Percentiles rank a stretch among this genome's conserved stretches.
phyloP scores from a whole-genome alignment of 2,113 vertebrate species.

The Ancistrus triradiatus region DNA sequence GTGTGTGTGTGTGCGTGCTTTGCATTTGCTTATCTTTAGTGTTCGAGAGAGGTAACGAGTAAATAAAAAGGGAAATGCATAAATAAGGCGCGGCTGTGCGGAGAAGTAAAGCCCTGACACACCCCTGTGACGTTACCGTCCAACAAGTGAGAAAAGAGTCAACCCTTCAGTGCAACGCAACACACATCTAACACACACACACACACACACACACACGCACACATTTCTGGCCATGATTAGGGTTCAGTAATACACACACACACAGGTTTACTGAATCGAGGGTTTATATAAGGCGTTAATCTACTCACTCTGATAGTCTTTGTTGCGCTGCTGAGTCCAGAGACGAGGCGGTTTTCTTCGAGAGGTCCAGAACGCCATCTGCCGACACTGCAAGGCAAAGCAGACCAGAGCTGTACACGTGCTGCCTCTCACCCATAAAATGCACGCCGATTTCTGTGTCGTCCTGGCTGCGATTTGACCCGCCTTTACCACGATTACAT shows the following conservation, averaged over 20 bases:
- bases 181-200: too few relatives aligned
- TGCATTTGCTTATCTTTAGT: constrained; percentile 66
- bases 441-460: too few relatives aligned
- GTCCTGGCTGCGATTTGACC: too few relatives aligned
- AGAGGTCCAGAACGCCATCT: constrained; percentile 97
- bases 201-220: background rate
- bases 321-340: constrained; percentile 60
- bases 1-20: constrained; percentile 74
- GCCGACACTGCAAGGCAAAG: constrained; percentile 45
- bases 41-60: constrained; percentile 56
- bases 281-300: background rate
- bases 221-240: constrained; percentile 1
- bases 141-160: constrained; percentile 99
- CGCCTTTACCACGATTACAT: too few relatives aligned
- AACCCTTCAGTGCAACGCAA: constrained; percentile 76
- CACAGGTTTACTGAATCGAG: background rate
- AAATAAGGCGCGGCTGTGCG: constrained; percentile 46
- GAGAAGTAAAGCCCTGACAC: constrained; percentile 53
- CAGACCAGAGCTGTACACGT: background rate
- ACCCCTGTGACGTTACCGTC: constrained; percentile 96
- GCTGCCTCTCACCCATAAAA: background rate
- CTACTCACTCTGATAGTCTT: constrained; percentile 84
- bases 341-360: constrained; percentile 82
- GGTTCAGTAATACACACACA: background rate
- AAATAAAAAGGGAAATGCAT: constrained; percentile 70